Conservation (phyloP, 2,888 invertebrate genomes). For the Synanthedon vespiformis region DNA sequence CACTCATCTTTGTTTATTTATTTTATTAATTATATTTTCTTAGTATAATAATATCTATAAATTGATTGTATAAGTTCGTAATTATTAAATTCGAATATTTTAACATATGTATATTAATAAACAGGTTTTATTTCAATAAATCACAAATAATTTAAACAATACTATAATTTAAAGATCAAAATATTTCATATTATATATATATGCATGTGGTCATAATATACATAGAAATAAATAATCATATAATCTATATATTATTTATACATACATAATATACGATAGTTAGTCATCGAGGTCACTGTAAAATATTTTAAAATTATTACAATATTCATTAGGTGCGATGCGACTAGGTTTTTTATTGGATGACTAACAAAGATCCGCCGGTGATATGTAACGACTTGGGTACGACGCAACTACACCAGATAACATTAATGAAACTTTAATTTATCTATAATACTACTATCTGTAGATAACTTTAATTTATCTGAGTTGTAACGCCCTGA, state of each 20-base stretch:
- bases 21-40: constrained; percentile 71
- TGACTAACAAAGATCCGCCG: constrained; percentile 10
- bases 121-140: constrained; percentile 67
- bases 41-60: constrained; percentile 72
- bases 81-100: constrained; percentile 72
- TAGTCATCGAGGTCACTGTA: constrained; percentile 21
- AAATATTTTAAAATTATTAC: constrained; percentile 14
- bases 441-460: too few species aligned
- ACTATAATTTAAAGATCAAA: constrained; percentile 45
- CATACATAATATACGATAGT: constrained; percentile 19
- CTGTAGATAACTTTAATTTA: too few species aligned
- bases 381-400: constrained; percentile 25
- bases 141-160: constrained; percentile 51
- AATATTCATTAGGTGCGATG: constrained; percentile 4
- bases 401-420: too few species aligned
- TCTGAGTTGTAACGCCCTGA: too few species aligned
- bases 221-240: constrained; percentile 33
- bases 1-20: constrained; percentile 68
- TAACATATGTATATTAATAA: constrained; percentile 72
- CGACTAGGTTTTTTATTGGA: constrained; percentile 21
- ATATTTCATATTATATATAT: constrained; percentile 20
- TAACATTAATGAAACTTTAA: too few species aligned
- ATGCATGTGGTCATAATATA: constrained; percentile 36
- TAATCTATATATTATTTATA: constrained; percentile 38
- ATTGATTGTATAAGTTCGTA: constrained; percentile 72